phyloP scores from a whole-genome alignment of 2,113 vertebrate species.

The Microcebus griseorufus region DNA sequence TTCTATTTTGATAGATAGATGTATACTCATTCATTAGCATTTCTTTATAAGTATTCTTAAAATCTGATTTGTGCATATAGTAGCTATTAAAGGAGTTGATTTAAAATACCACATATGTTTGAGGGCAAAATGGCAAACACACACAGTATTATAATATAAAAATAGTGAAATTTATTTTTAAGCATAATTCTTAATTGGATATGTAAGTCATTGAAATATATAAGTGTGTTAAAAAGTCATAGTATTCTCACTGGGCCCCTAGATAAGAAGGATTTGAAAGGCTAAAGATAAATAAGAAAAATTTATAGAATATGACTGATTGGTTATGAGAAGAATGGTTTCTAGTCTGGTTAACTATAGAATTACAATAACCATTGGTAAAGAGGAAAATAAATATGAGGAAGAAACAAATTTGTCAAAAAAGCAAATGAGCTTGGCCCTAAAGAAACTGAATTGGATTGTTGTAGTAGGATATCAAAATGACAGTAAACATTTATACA shows the following conservation, averaged over 20 bases:
- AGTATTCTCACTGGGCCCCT: neutral
- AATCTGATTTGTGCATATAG: neutral
- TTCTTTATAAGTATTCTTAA: conserved; percentile 22
- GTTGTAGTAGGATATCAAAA: neutral
- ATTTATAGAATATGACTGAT: neutral
- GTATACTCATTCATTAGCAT: neutral
- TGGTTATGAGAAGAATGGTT: neutral
- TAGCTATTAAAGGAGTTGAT: neutral
- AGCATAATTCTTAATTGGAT: neutral
- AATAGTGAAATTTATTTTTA: neutral
- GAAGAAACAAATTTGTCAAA: conserved; percentile 25
- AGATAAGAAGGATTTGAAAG: neutral
- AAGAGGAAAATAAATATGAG: neutral
- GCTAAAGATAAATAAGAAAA: neutral
- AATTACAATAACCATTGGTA: neutral
- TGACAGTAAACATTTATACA: neutral
- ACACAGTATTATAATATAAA: neutral
- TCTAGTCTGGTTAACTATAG: neutral
- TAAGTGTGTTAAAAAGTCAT: neutral
- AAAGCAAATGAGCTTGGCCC: neutral
- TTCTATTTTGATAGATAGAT: neutral
- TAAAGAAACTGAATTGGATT: neutral
- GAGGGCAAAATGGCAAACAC: neutral
- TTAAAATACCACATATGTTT: neutral
- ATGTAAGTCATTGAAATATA: neutral